Evolutionary conservation across 1,140 invertebrate species (phyloP).

Genomic region (Leptopilina clavipes): DNA sequence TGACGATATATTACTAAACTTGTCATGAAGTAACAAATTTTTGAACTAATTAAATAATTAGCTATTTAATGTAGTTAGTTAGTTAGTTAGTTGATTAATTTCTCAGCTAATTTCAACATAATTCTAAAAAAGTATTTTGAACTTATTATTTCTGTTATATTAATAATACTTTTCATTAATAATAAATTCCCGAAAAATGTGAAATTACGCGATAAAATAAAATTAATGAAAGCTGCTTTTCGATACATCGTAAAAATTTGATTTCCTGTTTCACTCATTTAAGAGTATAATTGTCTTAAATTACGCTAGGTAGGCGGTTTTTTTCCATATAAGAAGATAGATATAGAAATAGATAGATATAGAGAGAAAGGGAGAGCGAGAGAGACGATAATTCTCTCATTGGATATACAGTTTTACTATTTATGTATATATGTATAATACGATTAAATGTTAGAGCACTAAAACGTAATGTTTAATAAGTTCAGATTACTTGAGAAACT

Average conservation of each 20-base stretch:
- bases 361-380: background rate
- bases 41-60: no score
- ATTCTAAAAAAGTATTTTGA: no score
- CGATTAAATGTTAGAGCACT: conserved; percentile 60
- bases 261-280: conserved; percentile 48
- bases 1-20: no score
- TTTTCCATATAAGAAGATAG: conserved; percentile 46
- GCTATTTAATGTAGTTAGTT: no score
- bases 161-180: no score
- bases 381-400: background rate
- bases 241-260: background rate
- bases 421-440: conserved; percentile 49
- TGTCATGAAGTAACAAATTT: no score
- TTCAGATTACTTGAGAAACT: conserved; percentile 59
- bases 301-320: conserved; percentile 64
- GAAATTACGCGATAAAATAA: no score
- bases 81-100: no score
- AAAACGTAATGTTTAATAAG: conserved; percentile 61
- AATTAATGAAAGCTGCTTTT: background rate
- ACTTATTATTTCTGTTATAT: no score
- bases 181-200: background rate
- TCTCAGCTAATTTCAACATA: no score
- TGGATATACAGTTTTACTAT: conserved; percentile 20
- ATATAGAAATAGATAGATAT: conserved; percentile 6
- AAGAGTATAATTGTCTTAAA: conserved; percentile 57